Conservation (phyloP, 2,797 vertebrate genomes). For the Diplodus sargus region DNA sequence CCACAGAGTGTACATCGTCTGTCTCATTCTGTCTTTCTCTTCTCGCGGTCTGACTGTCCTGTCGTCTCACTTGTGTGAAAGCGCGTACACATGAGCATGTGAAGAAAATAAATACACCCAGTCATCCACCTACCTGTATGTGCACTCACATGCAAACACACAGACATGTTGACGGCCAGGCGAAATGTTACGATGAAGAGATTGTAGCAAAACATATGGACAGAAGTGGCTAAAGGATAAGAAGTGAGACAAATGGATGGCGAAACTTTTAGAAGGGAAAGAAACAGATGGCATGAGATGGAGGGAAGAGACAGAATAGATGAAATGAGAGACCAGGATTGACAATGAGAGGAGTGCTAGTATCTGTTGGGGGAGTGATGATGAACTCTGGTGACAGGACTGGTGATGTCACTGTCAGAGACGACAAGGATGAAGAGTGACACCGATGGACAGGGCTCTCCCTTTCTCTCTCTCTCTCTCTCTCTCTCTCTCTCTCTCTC, state of each 20-base stretch:
- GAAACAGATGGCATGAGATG: constrained; percentile 43
- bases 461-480: constrained; percentile 31
- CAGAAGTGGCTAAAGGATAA: constrained; percentile 7
- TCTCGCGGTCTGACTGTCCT: constrained; percentile 2
- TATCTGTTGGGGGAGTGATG: constrained; percentile 66
- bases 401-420: constrained; percentile 77
- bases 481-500: constrained; percentile 24
- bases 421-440: constrained; percentile 72
- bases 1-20: constrained; percentile 13
- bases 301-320: constrained; percentile 35
- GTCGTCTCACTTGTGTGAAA: not conserved
- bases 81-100: not conserved
- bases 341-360: constrained; percentile 42
- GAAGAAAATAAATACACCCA: constrained; percentile 15
- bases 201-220: not conserved
- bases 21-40: constrained; percentile 41
- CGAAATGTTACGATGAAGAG: constrained; percentile 1
- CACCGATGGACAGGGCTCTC: constrained; percentile 66
- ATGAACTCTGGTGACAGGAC: constrained; percentile 78
- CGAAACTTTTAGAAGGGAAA: constrained; percentile 34
- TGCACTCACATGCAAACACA: not conserved
- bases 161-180: not conserved
- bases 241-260: constrained; percentile 15
- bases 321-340: constrained; percentile 45
- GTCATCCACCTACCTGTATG: constrained; percentile 3